Evolutionary conservation across 2,888 invertebrate genomes (phyloP), one percentile per base, ranked within the genome.

Genomic region (Nebria brevicollis): DNA sequence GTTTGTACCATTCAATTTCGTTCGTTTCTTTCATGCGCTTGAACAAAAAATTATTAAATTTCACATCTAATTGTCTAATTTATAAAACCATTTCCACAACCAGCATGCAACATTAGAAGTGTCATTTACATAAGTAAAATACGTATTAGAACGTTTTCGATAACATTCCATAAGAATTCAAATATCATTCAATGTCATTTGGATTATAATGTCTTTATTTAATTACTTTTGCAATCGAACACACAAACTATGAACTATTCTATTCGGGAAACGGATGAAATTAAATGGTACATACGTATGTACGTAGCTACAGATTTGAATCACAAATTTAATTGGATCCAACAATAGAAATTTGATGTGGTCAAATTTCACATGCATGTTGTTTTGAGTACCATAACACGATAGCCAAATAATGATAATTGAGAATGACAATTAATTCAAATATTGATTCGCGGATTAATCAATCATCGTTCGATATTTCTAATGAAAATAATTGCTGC

Each of bases 341-440:
- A 81, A 77, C 73, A 77, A 81, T 77, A 81, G 81, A 81, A 81
- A 81, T 81, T 81, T 81, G 81, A 81, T 81, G 81, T 81, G 81
- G 42, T 81, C 81, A 81, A 81, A 81, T 81, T 81, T 81, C 81
- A 81, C 76, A 77, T 81, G 81, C 81, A 81, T 81, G 81, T 81
- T 81, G 81, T 81, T 81, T 81, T 76, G 76, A 81, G 81, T 81
- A 81, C 77, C 42, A 72, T 77, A 72, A 77, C 81, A 77, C 81
- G 77, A 81, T 77, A 81, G 81, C 77, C 77, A 81, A 77, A 81
- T 65, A 72, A 25, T 25, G 15, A 68, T 68, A 7, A 54, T 54
- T 34, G 34, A 4, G 34, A 34, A 34, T 34, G 34, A 34, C 34
- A 34, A 34, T 34, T 34, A 34, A 34, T 34, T 34, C 34, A 34